Evolutionary conservation across 2,113 vertebrate genomes (phyloP).

Genomic region (Hipposideros armiger): DNA sequence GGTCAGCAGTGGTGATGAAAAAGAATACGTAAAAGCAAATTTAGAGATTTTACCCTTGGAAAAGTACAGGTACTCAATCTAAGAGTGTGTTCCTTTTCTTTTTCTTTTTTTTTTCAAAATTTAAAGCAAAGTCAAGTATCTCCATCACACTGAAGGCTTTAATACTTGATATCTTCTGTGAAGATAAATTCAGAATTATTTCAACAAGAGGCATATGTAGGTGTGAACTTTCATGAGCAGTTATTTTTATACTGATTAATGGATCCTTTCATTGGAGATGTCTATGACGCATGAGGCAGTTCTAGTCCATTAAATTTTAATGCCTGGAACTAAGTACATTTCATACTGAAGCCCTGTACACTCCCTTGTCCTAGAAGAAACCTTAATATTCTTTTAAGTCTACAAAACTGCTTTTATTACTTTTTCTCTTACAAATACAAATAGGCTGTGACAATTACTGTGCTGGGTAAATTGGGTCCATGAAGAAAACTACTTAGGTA

Average conservation of each 20-base stretch:
- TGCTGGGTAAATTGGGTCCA: neutral
- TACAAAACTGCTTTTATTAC: neutral
- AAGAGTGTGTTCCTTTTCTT: neutral
- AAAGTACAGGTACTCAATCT: neutral
- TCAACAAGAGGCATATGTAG: neutral
- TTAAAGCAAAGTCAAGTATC: conserved; percentile 13
- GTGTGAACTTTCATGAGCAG: neutral
- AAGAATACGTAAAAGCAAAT: conserved; percentile 27
- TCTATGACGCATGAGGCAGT: neutral
- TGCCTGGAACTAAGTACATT: conserved; percentile 31
- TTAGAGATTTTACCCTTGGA: neutral
- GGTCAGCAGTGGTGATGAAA: neutral
- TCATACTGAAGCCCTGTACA: neutral
- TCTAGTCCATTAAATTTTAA: conserved; percentile 61
- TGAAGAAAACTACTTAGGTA: neutral
- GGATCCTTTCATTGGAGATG: conserved; percentile 14
- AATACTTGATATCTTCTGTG: conserved; percentile 19
- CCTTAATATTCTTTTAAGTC: neutral
- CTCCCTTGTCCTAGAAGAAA: conserved; percentile 22
- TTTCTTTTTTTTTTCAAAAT: neutral
- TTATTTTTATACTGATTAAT: conserved; percentile 53
- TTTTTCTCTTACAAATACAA: neutral
- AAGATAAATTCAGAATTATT: conserved; percentile 44
- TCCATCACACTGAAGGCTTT: neutral
- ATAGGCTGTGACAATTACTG: neutral